Percentiles rank a stretch among this genome's conserved stretches.
phyloP scores from a whole-genome alignment of 2,797 vertebrate species.

The Rhinoraja longicauda region DNA sequence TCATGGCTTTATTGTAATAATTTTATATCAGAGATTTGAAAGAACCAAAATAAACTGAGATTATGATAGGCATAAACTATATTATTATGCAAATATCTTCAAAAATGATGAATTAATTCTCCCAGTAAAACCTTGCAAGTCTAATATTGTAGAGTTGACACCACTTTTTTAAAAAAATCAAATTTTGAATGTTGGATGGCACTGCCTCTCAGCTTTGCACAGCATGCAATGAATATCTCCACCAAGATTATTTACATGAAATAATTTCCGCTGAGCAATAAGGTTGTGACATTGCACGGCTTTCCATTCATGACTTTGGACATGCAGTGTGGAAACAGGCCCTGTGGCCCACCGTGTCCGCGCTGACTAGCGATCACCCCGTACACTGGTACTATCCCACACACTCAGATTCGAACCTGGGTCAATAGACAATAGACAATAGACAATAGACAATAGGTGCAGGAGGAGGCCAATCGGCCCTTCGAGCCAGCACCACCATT shows the following conservation, averaged over 20 bases:
- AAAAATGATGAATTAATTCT: conserved; percentile 4
- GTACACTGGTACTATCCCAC: no score
- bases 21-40: neutral
- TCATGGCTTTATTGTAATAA: neutral
- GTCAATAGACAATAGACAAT: no score
- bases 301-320: neutral
- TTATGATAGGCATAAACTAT: neutral
- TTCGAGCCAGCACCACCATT: no score
- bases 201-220: neutral
- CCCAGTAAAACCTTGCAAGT: neutral
- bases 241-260: neutral
- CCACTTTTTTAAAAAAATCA: neutral
- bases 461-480: no score
- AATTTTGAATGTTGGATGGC: neutral
- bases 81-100: neutral
- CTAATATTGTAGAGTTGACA: neutral
- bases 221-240: neutral
- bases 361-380: no score
- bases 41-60: neutral
- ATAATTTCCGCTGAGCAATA: neutral
- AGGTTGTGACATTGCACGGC: neutral
- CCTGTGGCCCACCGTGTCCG: no score
- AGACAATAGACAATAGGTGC: no score
- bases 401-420: no score
- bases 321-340: no score